A percentile compares a stretch with the other conserved stretches of the same genome.
These are phyloP conservation scores for Stictocephala bisonia DNA, from an alignment of 2,888 invertebrate genomes.

Conservation along the genomic window DNA sequence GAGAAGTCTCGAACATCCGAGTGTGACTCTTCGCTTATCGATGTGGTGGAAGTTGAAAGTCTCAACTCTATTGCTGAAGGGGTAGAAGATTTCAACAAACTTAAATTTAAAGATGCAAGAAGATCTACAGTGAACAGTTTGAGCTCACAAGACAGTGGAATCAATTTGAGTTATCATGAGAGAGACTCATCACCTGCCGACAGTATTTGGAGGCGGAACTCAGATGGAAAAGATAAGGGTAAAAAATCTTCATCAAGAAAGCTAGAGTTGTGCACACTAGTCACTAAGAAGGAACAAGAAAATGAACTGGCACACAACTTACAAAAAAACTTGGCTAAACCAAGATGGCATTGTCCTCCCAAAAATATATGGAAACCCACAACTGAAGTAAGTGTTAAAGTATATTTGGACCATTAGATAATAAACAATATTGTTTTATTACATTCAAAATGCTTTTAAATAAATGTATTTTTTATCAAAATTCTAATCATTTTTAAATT, in stretches of 20 bases:
- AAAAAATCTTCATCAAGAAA: not conserved
- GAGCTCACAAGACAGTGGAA: slow-evolving; percentile 77
- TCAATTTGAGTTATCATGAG: slow-evolving; percentile 44
- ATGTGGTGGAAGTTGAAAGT: slow-evolving; percentile 24
- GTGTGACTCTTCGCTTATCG: not conserved
- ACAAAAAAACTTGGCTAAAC: slow-evolving; percentile 13
- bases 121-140: slow-evolving; percentile 47
- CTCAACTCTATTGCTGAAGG: slow-evolving; percentile 42
- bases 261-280: slow-evolving; percentile 11
- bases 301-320: not conserved
- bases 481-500: no score
- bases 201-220: slow-evolving; percentile 5
- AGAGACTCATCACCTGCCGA: slow-evolving; percentile 40
- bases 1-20: not conserved
- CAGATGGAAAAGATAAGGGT: not conserved
- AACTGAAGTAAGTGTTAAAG: slow-evolving; percentile 76
- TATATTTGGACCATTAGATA: no score
- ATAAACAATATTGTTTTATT: no score
- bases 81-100: slow-evolving; percentile 34
- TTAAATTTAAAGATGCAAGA: slow-evolving; percentile 38
- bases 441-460: no score
- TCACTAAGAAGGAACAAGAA: slow-evolving; percentile 20
- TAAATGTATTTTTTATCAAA: no score
- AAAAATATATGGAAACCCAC: slow-evolving; percentile 85
- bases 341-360: slow-evolving; percentile 79